phyloP scores from a whole-genome alignment of 2,113 vertebrate genomes.

The Bubo scandiacus region DNA sequence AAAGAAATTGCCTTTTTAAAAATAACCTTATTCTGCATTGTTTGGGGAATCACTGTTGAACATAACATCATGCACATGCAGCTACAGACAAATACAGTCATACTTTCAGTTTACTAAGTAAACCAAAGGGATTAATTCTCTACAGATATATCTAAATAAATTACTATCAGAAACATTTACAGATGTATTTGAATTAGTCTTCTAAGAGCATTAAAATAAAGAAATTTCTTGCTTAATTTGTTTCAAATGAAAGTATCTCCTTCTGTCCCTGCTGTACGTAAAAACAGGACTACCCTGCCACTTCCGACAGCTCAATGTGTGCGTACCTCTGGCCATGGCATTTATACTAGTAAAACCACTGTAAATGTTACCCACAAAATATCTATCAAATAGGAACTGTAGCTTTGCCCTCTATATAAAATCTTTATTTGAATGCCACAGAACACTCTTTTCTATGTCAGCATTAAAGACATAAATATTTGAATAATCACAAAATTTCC shows the following conservation, averaged over 20 bases:
- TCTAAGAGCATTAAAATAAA: neutral
- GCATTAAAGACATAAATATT: neutral
- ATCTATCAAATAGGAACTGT: neutral
- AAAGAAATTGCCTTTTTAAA: neutral
- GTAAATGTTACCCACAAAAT: neutral
- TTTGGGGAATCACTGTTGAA: neutral
- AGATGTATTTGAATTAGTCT: neutral
- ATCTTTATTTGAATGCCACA: neutral
- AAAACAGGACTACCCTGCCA: neutral
- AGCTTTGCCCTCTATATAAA: neutral
- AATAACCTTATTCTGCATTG: neutral
- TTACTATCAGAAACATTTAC: neutral
- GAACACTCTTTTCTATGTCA: neutral
- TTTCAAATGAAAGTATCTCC: neutral
- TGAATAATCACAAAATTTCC: neutral
- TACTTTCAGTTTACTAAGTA: neutral
- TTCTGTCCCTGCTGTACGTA: neutral
- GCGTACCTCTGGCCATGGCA: neutral
- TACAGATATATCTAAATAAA: neutral
- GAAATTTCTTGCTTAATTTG: neutral
- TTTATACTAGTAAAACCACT: neutral
- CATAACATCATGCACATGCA: neutral
- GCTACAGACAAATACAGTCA: neutral
- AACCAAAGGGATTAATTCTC: neutral
- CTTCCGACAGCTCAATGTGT: neutral